A percentile compares a stretch with the other conserved stretches of the same genome.
phyloP scores from a whole-genome alignment of 2,888 invertebrate genomes.

The Frankliniella fusca region DNA sequence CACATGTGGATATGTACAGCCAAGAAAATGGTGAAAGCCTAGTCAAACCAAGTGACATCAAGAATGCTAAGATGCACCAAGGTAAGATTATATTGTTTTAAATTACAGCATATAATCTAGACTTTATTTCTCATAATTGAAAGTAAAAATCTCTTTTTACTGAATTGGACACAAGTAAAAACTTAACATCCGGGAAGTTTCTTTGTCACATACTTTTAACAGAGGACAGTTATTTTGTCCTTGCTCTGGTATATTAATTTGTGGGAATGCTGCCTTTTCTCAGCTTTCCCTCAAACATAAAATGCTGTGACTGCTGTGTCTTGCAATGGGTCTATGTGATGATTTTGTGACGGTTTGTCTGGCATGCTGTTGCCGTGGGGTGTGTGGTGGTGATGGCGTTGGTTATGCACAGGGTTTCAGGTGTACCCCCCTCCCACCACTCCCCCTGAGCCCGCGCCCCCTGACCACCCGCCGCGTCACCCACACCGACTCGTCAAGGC shows the following conservation, averaged over 20 bases:
- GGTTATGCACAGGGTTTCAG: constrained; percentile 60
- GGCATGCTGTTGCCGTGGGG: neutral
- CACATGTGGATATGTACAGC: constrained; percentile 60
- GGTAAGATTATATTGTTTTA: constrained; percentile 46
- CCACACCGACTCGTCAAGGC: constrained; percentile 43
- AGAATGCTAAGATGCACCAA: constrained; percentile 52
- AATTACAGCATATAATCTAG: neutral
- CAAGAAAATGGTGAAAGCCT: constrained; percentile 53
- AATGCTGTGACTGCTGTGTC: too few relatives aligned
- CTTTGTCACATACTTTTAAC: neutral
- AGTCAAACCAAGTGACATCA: constrained; percentile 47
- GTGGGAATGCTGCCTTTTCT: too few relatives aligned
- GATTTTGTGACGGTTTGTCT: too few relatives aligned
- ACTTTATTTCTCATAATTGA: neutral
- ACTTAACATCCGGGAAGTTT: too few relatives aligned
- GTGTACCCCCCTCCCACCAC: constrained; percentile 80
- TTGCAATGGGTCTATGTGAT: too few relatives aligned
- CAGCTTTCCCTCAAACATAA: too few relatives aligned
- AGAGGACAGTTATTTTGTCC: neutral
- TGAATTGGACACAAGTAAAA: too few relatives aligned
- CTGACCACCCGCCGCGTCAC: constrained; percentile 59
- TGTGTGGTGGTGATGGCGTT: constrained; percentile 9
- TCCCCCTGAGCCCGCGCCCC: constrained; percentile 79
- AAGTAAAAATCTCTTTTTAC: too few relatives aligned
- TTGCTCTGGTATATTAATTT: neutral